These are phyloP conservation scores for Arrhamphus sclerolepis DNA, from an alignment of 2,797 vertebrate genomes.

Conservation along the genomic window DNA sequence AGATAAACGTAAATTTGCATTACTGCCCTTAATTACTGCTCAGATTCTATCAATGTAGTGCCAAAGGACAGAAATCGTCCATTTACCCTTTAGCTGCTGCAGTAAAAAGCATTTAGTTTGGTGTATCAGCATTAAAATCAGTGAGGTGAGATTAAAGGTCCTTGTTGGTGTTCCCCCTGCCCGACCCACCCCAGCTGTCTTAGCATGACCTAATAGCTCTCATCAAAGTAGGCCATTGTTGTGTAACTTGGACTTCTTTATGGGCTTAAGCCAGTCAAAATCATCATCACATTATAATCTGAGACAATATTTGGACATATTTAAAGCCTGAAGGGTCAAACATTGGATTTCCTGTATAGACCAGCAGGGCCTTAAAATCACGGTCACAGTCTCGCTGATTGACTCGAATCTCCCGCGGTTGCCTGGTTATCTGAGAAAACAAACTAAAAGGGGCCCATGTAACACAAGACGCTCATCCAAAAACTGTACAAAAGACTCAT, in stretches of 20 bases:
- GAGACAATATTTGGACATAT: slow-evolving; percentile 27
- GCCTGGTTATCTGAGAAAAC: slow-evolving; percentile 47
- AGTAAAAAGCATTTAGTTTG: not conserved
- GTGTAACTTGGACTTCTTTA: slow-evolving; percentile 41
- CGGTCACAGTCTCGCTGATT: not conserved
- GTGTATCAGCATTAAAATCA: slow-evolving; percentile 1
- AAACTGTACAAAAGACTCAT: slow-evolving; percentile 40
- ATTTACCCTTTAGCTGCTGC: no score
- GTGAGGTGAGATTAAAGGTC: no score
- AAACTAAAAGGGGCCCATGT: slow-evolving; percentile 23
- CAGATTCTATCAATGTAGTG: no score
- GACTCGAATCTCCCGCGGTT: not conserved
- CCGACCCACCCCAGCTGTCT: slow-evolving; percentile 20
- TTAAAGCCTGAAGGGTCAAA: not conserved
- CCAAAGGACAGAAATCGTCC: no score
- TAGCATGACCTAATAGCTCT: slow-evolving; percentile 24
- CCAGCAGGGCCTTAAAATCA: slow-evolving; percentile 16
- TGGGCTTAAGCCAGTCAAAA: slow-evolving; percentile 18
- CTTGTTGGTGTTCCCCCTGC: not conserved
- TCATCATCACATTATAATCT: slow-evolving; percentile 14
- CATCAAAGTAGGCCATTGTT: slow-evolving; percentile 41
- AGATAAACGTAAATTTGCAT: no score
- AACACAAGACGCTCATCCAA: slow-evolving; percentile 41
- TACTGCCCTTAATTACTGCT: no score
- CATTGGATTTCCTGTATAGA: not conserved